These are phyloP conservation scores for Poecilia latipinna DNA, from an alignment of 2,113 vertebrate species.

Conservation along the genomic window DNA sequence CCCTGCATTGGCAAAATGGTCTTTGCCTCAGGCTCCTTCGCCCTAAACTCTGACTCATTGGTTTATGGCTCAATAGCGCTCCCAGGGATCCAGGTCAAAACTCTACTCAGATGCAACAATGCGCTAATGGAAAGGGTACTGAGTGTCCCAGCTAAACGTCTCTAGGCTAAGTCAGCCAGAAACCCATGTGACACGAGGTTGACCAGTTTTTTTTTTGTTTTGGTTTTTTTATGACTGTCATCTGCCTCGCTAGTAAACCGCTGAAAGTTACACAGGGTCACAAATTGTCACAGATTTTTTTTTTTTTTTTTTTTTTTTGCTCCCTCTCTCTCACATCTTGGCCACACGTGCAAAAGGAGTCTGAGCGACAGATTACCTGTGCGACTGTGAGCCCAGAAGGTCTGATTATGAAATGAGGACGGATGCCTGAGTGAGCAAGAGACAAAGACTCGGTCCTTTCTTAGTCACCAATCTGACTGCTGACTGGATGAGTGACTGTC, in stretches of 20 bases:
- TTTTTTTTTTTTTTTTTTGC: conserved; percentile 14
- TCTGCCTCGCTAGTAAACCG: conserved; percentile 46
- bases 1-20: conserved; percentile 40
- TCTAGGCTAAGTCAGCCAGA: conserved; percentile 61
- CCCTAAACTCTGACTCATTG: conserved; percentile 58
- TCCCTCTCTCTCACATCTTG: conserved; percentile 10
- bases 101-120: conserved; percentile 56
- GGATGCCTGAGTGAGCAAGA: conserved; percentile 19
- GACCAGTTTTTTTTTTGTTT: conserved; percentile 12
- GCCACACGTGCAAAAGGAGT: conserved; percentile 12
- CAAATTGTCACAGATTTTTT: background rate
- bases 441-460: conserved; percentile 37
- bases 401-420: conserved; percentile 55
- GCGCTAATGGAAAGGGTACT: conserved; percentile 59
- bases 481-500: conserved; percentile 25
- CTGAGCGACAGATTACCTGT: conserved; percentile 23
- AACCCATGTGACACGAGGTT: conserved; percentile 47
- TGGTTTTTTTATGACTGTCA: conserved; percentile 46
- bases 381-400: conserved; percentile 48
- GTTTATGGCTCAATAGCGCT: conserved; percentile 67
- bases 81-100: conserved; percentile 57
- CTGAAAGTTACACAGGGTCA: conserved; percentile 33
- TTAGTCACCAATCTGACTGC: conserved; percentile 25
- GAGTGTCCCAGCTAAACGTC: conserved; percentile 53
- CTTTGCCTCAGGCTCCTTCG: conserved; percentile 22